Conservation (phyloP, 2,113 vertebrate genomes). For the Gymnobelideus leadbeateri region DNA sequence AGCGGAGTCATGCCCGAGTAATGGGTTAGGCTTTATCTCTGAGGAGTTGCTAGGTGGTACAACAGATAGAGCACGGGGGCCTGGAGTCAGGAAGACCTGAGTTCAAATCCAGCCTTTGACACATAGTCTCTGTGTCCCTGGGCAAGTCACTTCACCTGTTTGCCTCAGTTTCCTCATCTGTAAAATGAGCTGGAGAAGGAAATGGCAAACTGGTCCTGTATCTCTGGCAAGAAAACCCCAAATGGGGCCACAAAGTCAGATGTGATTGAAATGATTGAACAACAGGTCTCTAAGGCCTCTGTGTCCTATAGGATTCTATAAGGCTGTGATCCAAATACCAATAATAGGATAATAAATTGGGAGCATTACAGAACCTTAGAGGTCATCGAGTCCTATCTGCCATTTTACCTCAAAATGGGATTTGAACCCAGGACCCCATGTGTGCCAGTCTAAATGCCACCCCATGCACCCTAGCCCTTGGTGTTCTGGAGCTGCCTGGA, state of each 20-base stretch:
- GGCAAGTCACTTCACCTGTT: neutral
- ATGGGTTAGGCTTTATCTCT: neutral
- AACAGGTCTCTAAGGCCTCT: neutral
- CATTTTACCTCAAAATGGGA: neutral
- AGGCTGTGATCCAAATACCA: neutral
- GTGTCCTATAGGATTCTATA: neutral
- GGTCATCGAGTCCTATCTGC: neutral
- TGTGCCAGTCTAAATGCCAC: neutral
- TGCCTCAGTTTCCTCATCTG: neutral
- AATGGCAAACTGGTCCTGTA: too few relatives aligned
- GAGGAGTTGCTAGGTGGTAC: neutral
- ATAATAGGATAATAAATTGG: neutral
- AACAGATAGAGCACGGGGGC: neutral
- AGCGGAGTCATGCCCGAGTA: neutral
- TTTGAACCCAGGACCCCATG: neutral
- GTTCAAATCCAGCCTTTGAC: neutral
- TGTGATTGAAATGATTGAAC: neutral
- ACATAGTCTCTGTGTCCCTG: neutral
- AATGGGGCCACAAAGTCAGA: neutral
- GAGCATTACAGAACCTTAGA: neutral
- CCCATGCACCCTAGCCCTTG: neutral
- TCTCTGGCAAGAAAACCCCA: too few relatives aligned
- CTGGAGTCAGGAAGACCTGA: neutral
- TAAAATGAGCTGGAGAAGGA: neutral
- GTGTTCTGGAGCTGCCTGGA: neutral